Evolutionary conservation across 2,888 invertebrate species (phyloP).

Genomic region (Adelognathus sp.): DNA sequence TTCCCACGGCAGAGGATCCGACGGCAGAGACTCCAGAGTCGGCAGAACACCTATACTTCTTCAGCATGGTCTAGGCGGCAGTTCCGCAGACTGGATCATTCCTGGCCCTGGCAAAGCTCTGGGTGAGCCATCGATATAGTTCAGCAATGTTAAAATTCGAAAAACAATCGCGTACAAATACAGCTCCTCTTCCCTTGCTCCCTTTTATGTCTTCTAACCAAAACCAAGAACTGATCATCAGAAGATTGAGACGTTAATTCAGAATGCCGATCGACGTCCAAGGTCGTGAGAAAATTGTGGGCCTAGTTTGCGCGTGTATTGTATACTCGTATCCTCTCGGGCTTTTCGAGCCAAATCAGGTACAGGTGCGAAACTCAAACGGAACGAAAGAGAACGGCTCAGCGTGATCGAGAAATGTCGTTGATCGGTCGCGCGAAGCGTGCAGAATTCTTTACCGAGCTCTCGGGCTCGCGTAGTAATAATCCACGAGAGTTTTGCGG

Average conservation of each 20-base stretch:
- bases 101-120: constrained; percentile 86
- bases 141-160: background rate
- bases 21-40: constrained; percentile 42
- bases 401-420: constrained; percentile 23
- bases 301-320: background rate
- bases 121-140: constrained; percentile 81
- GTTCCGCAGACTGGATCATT: constrained; percentile 87
- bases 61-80: constrained; percentile 85
- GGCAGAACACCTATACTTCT: constrained; percentile 80
- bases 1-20: constrained; percentile 76
- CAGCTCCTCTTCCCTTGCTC: no score
- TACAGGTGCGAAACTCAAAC: constrained; percentile 18
- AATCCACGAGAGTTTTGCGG: constrained; percentile 4
- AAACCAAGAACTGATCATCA: no score
- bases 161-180: background rate
- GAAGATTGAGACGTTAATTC: background rate
- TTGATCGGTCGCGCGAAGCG: background rate
- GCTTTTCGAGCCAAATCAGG: constrained; percentile 12
- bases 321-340: constrained; percentile 21
- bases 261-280: background rate
- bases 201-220: no score
- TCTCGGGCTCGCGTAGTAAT: no score
- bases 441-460: background rate
- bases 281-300: constrained; percentile 35
- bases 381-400: constrained; percentile 49